These are phyloP conservation scores for Pseudochirops cupreus DNA, from an alignment of 2,797 vertebrate species.

Conservation along the genomic window DNA sequence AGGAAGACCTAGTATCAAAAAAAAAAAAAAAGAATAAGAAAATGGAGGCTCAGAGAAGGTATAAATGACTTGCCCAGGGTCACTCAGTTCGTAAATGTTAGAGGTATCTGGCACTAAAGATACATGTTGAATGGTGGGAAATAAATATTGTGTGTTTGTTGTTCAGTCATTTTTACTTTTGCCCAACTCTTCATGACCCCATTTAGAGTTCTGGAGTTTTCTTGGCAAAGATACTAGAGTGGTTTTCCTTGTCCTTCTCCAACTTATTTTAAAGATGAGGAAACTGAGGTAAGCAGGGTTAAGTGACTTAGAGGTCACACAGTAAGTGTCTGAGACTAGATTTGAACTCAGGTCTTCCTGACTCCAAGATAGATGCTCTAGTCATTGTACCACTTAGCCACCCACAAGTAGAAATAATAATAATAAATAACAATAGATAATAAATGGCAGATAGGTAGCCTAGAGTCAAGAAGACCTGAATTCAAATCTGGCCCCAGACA, in stretches of 20 bases:
- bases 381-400: no score
- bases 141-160: neutral
- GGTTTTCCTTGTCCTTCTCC: no score
- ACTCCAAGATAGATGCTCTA: no score
- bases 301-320: no score
- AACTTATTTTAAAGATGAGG: no score
- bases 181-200: no score
- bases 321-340: no score
- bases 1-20: neutral
- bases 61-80: neutral
- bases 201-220: no score
- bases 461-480: neutral
- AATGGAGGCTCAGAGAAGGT: neutral
- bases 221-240: no score
- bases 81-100: neutral
- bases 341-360: no score
- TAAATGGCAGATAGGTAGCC: neutral
- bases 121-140: neutral
- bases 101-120: neutral
- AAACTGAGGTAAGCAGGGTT: no score
- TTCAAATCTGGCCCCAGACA: neutral
- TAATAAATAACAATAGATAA: neutral
- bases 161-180: no score
- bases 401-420: neutral
- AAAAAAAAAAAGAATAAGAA: neutral